Base-by-base conservation (phyloP, 2,797 vertebrate species). In the Gymnothorax javanicus region DNA sequence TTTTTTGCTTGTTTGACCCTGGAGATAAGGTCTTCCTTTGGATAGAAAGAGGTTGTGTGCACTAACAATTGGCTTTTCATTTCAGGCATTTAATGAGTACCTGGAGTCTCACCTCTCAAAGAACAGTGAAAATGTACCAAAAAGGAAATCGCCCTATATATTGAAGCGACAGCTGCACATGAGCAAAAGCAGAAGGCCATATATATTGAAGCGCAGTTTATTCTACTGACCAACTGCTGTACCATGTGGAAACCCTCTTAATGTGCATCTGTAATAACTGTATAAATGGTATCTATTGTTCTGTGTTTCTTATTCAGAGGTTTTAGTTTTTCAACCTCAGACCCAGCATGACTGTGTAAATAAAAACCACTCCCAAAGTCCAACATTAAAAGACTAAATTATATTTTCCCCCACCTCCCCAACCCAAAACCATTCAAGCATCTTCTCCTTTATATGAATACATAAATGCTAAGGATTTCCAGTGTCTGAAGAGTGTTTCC, bases 111-210 rank as follows among this genome's bases (percentile, higher is more conserved):
- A 96, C 85, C 95, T 94, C 88, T 91, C 94, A 84, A 95, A 91
- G 89, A 96, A 96, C 88, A 96, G 95, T 8, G 96, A 96, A 79
- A 91, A 95, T 60, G 95, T 96, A 11, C 96, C 97, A 89, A 99
- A 99, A 91, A 96, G 98, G 88, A 99, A 98, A 95, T 97, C 97
- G 0, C 98, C 98, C 4, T 99, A 99, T 90, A 99, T 99, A 93
- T 95, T 99, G 93, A 99, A 98, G 94, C 95, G 98, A 87, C 98
- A 99, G 89, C 92, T 96, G 33, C 97, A 96, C 88, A 96, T 93
- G 89, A 95, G 95, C 94, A 99, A 99, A 94, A 95, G 97, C 60
- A 96, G 98, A 94, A 96, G 98, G 92, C 98, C 98, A 7, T 99
- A 99, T 94, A 99, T 99, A 92, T 95, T 99, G 88, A 99, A 98